Conservation (phyloP, 2,888 invertebrate genomes). For the Ormyrus rosae region DNA sequence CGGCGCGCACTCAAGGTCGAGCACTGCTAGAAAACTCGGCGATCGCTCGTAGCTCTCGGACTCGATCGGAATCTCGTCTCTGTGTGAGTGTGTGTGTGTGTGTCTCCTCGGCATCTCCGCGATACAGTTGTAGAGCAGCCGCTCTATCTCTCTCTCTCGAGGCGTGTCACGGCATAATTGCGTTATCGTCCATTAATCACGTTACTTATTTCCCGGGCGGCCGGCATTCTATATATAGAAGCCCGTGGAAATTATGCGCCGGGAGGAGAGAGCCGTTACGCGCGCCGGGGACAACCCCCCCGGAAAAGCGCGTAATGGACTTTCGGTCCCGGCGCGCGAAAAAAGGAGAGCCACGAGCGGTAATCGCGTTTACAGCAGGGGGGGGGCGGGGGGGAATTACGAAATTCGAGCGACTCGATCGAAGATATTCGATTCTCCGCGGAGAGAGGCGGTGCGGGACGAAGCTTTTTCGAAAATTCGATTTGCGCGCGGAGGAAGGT, state of each 20-base stretch:
- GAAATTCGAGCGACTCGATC: conserved; percentile 11
- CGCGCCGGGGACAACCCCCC: no score
- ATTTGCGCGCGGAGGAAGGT: no score
- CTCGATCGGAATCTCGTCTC: conserved; percentile 22
- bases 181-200: conserved; percentile 69
- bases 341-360: no score
- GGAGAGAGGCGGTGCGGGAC: no score
- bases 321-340: conserved; percentile 21
- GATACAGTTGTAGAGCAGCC: no score
- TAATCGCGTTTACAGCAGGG: no score
- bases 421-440: no score
- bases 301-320: conserved; percentile 37
- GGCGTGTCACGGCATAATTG: conserved; percentile 66
- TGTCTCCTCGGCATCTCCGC: no score
- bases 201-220: conserved; percentile 61
- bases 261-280: no score
- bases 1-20: no score
- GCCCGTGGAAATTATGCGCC: conserved; percentile 19
- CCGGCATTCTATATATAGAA: conserved; percentile 56
- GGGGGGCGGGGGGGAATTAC: conserved; percentile 7
- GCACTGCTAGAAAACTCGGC: no score
- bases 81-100: neutral
- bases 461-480: no score
- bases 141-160: conserved; percentile 20
- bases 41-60: neutral